Evolutionary conservation across 1,140 invertebrate genomes (phyloP).

Genomic region (Drosophila yakuba): DNA sequence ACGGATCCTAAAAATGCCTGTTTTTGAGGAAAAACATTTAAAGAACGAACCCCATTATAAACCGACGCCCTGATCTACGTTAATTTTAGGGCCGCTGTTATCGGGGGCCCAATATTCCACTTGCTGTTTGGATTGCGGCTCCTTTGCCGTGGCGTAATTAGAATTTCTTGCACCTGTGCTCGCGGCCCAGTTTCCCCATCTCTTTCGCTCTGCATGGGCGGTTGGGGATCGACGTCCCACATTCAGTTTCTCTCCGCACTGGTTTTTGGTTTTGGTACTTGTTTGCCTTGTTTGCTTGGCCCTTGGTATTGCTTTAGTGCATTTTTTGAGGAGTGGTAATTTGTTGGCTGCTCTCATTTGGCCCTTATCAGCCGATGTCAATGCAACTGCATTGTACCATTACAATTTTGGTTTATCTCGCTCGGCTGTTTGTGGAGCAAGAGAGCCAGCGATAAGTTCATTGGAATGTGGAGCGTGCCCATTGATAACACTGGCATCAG

Average conservation of each 20-base stretch:
- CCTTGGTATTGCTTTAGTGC: conserved; percentile 47
- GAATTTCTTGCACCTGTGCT: conserved; percentile 53
- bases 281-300: conserved; percentile 50
- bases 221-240: conserved; percentile 36
- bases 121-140: conserved; percentile 12
- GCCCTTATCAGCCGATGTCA: conserved; percentile 50
- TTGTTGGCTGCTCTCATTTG: conserved; percentile 7
- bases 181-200: conserved; percentile 46
- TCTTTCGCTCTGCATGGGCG: conserved; percentile 8
- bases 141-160: conserved; percentile 62
- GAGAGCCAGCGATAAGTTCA: conserved; percentile 49
- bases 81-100: conserved; percentile 34
- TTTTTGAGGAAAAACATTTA: no score
- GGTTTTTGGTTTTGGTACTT: conserved; percentile 47
- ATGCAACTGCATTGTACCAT: conserved; percentile 68
- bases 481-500: conserved; percentile 30
- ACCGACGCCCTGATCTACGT: background rate
- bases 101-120: conserved; percentile 60
- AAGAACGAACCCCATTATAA: no score
- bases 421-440: conserved; percentile 43
- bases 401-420: conserved; percentile 55
- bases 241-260: conserved; percentile 38
- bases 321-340: conserved; percentile 36
- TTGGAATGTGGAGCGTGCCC: conserved; percentile 42
- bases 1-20: no score